Conservation (phyloP, 1,140 invertebrate species). For the Ephestia elutella region DNA sequence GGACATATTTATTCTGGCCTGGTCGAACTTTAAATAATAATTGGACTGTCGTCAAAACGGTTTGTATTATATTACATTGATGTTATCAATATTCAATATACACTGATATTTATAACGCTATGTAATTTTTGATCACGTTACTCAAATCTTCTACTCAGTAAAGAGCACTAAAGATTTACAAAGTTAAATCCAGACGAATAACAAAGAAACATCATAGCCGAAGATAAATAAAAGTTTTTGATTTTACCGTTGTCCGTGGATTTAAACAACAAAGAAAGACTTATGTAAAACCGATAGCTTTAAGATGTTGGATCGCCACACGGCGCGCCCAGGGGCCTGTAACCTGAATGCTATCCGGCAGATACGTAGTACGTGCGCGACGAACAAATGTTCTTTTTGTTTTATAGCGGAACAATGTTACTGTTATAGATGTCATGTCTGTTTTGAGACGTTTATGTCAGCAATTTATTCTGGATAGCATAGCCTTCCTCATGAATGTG, state of each 20-base stretch:
- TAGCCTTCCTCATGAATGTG: too few species aligned
- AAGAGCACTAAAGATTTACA: not conserved
- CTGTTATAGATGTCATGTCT: not conserved
- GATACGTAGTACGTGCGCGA: not conserved
- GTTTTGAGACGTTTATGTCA: not conserved
- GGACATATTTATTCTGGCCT: too few species aligned
- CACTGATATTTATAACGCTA: too few species aligned
- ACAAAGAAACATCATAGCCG: not conserved
- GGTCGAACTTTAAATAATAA: too few species aligned
- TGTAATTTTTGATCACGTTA: too few species aligned
- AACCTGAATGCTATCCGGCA: not conserved
- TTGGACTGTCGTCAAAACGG: too few species aligned
- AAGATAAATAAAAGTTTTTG: not conserved
- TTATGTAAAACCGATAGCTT: slow-evolving; percentile 43
- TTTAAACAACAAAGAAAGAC: slow-evolving; percentile 25
- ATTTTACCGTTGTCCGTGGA: slow-evolving; percentile 1
- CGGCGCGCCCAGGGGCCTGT: not conserved
- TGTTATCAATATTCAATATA: too few species aligned
- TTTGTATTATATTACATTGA: too few species aligned
- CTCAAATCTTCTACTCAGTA: not conserved
- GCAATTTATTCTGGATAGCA: too few species aligned
- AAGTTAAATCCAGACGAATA: not conserved
- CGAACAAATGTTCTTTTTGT: not conserved
- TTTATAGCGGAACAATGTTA: slow-evolving; percentile 3
- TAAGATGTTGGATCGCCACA: slow-evolving; percentile 8